Base-by-base conservation (phyloP, 2,113 vertebrate genomes). In the Arenaria interpres region DNA sequence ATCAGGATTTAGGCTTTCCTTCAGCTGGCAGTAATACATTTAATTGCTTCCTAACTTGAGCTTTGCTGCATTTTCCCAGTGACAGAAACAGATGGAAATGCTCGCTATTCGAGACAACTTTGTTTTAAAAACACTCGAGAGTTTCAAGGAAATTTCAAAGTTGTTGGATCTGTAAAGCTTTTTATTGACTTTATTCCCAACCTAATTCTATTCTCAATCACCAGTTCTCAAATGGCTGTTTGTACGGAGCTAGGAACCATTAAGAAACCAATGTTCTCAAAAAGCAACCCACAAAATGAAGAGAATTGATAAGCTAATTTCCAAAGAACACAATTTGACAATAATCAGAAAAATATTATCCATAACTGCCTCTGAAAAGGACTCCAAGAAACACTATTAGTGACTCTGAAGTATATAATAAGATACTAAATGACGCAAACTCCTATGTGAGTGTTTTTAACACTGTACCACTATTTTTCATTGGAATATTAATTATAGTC, bases 1-100 rank as follows among this genome's bases (percentile, higher is more conserved):
- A 71, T 9, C 12, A 18, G 41, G 25, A 39, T 66, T 79, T 23
- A 48, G 46, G 32, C 15, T 53, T 82, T 60, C 57, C 71, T 91
- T 97, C 88, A 86, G 17, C 41, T 80, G 57, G 39, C 25, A n/a
- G 33, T 35, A 96, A 90, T 66, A 57, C 32, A 79, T 63, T 89
- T 67, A 94, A 95, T 89, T 96, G 87, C 32, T 54, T 91, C 67
- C 74, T 51, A n/a, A 8, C 77, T 90, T 83, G 75, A 46, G 89
- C 67, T 88, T 83, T 78, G 62, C 73, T 81, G 48, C 53, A 46
- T 93, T 93, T 94, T 93, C 83, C 64, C 63, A 82, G 68, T 21
- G 86, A 91, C 21, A 90, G 72, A 90, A 90, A 75, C 23, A 67
- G 89, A 97, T 84, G 73, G 85, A 68, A 79, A 76, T 51, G 71